A percentile compares a stretch with the other conserved stretches of the same genome.
Evolutionary conservation across 2,888 invertebrate genomes (phyloP).

Genomic region (Ormyrus rosae): DNA sequence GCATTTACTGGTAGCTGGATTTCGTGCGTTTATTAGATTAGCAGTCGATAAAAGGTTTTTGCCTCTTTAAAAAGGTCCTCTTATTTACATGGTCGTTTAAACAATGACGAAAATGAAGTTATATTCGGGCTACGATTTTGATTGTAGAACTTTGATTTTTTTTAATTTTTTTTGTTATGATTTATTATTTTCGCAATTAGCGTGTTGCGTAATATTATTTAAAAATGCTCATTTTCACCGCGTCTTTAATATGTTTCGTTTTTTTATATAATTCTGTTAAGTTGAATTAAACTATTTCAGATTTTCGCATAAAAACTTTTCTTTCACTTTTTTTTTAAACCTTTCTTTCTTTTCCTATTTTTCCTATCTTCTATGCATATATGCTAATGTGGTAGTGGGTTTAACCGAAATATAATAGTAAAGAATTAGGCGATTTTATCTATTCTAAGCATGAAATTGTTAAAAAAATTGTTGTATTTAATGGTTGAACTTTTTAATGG

Average conservation of each 20-base stretch:
- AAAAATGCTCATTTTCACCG: conserved; percentile 55
- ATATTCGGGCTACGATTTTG: conserved; percentile 55
- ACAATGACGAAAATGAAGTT: conserved; percentile 57
- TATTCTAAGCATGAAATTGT: conserved; percentile 40
- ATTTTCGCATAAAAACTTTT: conserved; percentile 54
- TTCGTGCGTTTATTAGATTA: conserved; percentile 51
- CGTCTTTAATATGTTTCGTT: conserved; percentile 56
- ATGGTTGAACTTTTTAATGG: conserved; percentile 51
- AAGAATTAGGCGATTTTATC: conserved; percentile 50
- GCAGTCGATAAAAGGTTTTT: conserved; percentile 50
- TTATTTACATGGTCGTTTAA: conserved; percentile 54
- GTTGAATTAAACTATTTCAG: conserved; percentile 57
- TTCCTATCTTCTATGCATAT: conserved; percentile 52
- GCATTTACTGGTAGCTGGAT: conserved; percentile 43
- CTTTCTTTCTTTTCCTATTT: conserved; percentile 46
- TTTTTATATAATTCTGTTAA: conserved; percentile 55
- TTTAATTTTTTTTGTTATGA: conserved; percentile 58
- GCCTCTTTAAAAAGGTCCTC: conserved; percentile 32
- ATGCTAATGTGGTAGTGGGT: conserved; percentile 47
- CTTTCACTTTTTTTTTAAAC: conserved; percentile 42
- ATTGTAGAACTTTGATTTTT: conserved; percentile 58
- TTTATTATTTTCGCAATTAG: conserved; percentile 56
- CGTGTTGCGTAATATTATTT: conserved; percentile 57
- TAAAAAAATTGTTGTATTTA: conserved; percentile 48
- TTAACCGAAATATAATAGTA: conserved; percentile 39